These are phyloP conservation scores for Zoanthus sociatus DNA, from an alignment of 92 coral and sea anemone species.

Conservation along the genomic window DNA sequence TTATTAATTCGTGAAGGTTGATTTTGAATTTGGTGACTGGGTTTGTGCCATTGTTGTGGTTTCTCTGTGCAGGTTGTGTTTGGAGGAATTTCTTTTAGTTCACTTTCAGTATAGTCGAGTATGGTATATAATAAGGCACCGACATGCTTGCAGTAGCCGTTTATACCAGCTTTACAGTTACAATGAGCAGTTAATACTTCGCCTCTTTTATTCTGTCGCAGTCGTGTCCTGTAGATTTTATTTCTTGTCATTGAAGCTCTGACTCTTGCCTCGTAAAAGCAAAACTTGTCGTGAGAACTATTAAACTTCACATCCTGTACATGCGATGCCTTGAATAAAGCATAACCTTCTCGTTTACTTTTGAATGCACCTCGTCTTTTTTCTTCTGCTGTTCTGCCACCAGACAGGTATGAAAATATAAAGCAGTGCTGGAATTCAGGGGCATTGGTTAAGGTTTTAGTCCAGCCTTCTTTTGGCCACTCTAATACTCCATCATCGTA, in stretches of 20 bases:
- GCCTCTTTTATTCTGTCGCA: slow-evolving; percentile 24
- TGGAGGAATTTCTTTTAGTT: slow-evolving; percentile 43
- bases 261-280: slow-evolving; percentile 24
- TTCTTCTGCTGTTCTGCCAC: slow-evolving; percentile 43
- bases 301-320: background rate
- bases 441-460: background rate
- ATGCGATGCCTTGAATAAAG: background rate
- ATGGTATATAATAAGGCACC: slow-evolving; percentile 43
- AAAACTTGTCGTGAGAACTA: slow-evolving; percentile 4
- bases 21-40: background rate
- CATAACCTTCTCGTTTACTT: background rate
- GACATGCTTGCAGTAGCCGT: slow-evolving; percentile 46
- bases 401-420: slow-evolving; percentile 40
- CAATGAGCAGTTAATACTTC: slow-evolving; percentile 12
- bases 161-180: slow-evolving; percentile 36
- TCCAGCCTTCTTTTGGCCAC: background rate
- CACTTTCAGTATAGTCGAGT: slow-evolving; percentile 51
- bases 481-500: slow-evolving; percentile 4
- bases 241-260: slow-evolving; percentile 19
- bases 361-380: slow-evolving; percentile 28
- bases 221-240: background rate
- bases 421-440: slow-evolving; percentile 18
- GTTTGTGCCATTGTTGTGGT: slow-evolving; percentile 58
- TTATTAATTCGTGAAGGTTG: background rate
- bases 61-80: slow-evolving; percentile 53